Evolutionary conservation across 2,113 vertebrate genomes (phyloP).

Genomic region (Eretmochelys imbricata): DNA sequence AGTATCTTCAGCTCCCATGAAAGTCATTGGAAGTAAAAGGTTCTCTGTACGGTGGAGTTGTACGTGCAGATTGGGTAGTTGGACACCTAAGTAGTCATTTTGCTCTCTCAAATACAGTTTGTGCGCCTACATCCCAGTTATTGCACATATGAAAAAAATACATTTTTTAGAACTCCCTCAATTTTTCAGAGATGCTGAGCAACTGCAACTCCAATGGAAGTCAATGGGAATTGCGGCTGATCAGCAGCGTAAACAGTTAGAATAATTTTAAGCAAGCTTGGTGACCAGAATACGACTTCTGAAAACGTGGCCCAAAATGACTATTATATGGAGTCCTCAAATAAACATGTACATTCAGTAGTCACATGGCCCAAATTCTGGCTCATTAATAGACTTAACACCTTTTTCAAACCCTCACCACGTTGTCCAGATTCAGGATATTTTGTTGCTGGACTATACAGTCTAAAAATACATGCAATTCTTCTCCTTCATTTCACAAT

Average conservation of each 20-base stretch:
- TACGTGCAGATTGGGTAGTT: not conserved
- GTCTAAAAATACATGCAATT: not conserved
- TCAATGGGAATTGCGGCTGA: not conserved
- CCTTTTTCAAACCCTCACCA: not conserved
- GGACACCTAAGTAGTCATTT: not conserved
- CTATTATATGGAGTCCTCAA: not conserved
- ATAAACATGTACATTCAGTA: rapidly evolving
- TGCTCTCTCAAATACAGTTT: not conserved
- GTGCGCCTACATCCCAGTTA: not conserved
- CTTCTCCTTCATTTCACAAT: rapidly evolving
- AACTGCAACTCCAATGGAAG: not conserved
- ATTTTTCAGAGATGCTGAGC: not conserved
- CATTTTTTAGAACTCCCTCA: not conserved
- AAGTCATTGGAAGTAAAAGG: not conserved
- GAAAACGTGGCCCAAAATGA: not conserved
- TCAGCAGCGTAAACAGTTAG: not conserved
- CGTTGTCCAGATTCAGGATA: not conserved
- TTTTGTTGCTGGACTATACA: not conserved
- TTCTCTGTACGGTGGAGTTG: not conserved
- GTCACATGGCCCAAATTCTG: not conserved
- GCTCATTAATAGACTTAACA: not conserved
- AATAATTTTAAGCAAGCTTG: not conserved
- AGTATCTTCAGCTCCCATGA: slow-evolving; percentile 28
- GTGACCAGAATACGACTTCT: not conserved
- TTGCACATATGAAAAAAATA: not conserved